Evolutionary conservation across 2,797 vertebrate genomes (phyloP), one percentile per base, ranked within the genome.

Genomic region (Phoebastria nigripes): DNA sequence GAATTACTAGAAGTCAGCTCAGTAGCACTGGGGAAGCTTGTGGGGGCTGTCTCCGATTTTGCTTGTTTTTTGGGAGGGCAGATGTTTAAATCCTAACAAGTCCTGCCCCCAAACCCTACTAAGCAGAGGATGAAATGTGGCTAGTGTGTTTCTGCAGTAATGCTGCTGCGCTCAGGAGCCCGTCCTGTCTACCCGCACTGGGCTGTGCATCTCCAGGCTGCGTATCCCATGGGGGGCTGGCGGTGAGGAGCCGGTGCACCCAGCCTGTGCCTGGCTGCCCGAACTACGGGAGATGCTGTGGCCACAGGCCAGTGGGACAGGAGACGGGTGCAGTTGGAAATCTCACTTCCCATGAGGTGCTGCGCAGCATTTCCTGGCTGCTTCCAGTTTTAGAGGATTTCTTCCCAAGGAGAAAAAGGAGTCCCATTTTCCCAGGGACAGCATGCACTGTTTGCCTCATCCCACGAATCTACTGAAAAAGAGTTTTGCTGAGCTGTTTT

Each of bases 301-400:
- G 79, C 82, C 49, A 47, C 49, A 16, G 76, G 35, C n/a, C 79
- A 6, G 82, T 29, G 82, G 77, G 70, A 95, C 35, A 51, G 58
- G 61, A 94, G 29, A 86, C 1, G 29, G 46, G 3, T 72, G n/a
- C 41, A 29, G 90, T 31, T 73, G 79, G 91, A 92, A 92, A 83
- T 94, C 88, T 65, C 90, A 55, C 86, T 69, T 87, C 69, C 86
- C 77, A 39, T 51, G 70, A 65, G 70, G 42, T 61, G 46, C 88
- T 79, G 80, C 2, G 1, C 35, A 58, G 66, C 62, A 11, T 47
- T 95, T 97, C 90, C 92, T 58, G 77, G 10, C 61, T 84, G 49
- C 31, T 93, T 93, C 83, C 83, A 92, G 73, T 90, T 94, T 93
- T 72, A 89, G 86, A 79, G 62, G 51, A 47, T 93, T 82, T 72